Conservation (phyloP, 2,888 invertebrate species). For the Xestoiulus laeticollis region DNA sequence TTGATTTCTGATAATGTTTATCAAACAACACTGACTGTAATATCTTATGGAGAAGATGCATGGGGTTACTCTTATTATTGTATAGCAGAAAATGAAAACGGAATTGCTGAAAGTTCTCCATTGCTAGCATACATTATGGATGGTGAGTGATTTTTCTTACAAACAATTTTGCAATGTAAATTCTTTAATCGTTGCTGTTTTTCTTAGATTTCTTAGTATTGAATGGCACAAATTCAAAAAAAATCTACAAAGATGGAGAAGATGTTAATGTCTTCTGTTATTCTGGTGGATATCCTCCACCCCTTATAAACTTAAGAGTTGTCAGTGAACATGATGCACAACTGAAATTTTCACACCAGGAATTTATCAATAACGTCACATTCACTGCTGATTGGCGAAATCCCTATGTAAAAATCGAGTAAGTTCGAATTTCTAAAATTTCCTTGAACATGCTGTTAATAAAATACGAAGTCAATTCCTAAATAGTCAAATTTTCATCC, state of each 20-base stretch:
- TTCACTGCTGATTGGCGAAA: conserved; percentile 11
- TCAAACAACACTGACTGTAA: not conserved
- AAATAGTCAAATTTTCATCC: too few relatives aligned
- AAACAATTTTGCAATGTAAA: not conserved
- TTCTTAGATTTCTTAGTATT: not conserved
- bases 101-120: not conserved
- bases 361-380: not conserved
- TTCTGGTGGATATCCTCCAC: conserved; percentile 43
- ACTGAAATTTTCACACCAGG: not conserved
- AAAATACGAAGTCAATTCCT: too few relatives aligned
- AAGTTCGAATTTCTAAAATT: not conserved
- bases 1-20: not conserved
- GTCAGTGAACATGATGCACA: not conserved
- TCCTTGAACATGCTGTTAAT: too few relatives aligned
- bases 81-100: not conserved
- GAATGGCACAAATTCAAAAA: not conserved
- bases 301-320: not conserved
- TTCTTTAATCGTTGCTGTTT: not conserved
- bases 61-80: not conserved
- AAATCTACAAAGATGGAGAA: not conserved
- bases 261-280: not conserved
- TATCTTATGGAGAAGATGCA: not conserved
- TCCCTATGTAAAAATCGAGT: not conserved
- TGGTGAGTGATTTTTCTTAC: not conserved
- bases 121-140: not conserved